Evolutionary conservation across 2,797 vertebrate species (phyloP), one percentile per base, ranked within the genome.

Genomic region (Rhinella marina): DNA sequence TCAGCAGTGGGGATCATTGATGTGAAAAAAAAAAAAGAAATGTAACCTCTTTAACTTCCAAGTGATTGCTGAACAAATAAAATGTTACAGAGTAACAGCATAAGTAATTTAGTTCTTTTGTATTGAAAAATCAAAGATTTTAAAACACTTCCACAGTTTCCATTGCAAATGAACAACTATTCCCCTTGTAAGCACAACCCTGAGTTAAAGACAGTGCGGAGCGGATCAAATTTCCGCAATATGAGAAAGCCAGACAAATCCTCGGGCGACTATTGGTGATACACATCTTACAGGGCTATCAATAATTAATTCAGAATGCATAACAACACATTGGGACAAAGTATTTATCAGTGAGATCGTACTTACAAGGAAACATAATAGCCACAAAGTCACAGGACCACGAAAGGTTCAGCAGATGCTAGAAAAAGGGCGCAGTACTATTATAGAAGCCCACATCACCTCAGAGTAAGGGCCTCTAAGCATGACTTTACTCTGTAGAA

Each of bases 251-350:
- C 90, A 92, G 90, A 92, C 90, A 86, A 85, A 77, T 91, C 86
- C 91, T 90, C 75, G 88, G 90, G 92, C 87, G 81, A 92, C 90
- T 91, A 91, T 89, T 92, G 88, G 88, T 91, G 94, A 95, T 92
- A 93, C 90, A 90, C 90, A 92, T 90, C 92, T 93, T 91, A 90
- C 94, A 93, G 90, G 87, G 64, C 90, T 92, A 92, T 96, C 87
- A 95, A 95, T 95, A 94, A 96, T 97, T 96, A 90, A 97, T 93
- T 87, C 84, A 73, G 93, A 94, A 93, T 80, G 90, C 92, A 93
- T 91, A 92, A 93, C 93, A 94, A 96, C 94, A 95, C 94, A 93
- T 92, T 91, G 84, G 91, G 91, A 95, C 94, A 94, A 95, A 94
- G 95, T 94, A 94, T 95, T 93, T 95, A 91, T 94, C 94, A 95